These are phyloP conservation scores for Adineta ricciae DNA, from an alignment of 2,888 invertebrate genomes.

Conservation along the genomic window DNA sequence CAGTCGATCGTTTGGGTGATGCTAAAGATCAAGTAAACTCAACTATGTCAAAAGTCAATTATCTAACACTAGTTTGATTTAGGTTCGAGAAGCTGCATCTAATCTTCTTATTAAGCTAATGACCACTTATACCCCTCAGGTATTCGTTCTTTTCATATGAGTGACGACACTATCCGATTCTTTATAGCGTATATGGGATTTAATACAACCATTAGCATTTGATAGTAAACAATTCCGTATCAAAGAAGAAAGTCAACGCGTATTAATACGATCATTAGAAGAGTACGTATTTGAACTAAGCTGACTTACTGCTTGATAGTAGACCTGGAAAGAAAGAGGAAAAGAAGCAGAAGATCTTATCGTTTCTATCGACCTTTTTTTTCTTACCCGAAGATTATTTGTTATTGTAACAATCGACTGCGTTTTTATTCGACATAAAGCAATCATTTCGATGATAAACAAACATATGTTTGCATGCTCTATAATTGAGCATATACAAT, in stretches of 20 bases:
- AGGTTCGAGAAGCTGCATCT: constrained; percentile 62
- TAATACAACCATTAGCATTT: constrained; percentile 4
- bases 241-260: constrained; percentile 3
- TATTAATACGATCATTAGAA: not conserved
- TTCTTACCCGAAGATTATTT: not conserved
- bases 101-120: constrained; percentile 65
- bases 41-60: not conserved
- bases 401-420: not conserved
- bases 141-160: not conserved
- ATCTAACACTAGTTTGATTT: not conserved
- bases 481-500: not conserved
- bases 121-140: constrained; percentile 61
- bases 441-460: not conserved
- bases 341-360: not conserved
- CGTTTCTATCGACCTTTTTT: not conserved
- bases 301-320: not conserved
- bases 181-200: not conserved
- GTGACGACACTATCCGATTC: not conserved
- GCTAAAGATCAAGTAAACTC: constrained; percentile 48
- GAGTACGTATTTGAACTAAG: not conserved
- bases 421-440: not conserved
- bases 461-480: not conserved
- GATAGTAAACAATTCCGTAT: not conserved
- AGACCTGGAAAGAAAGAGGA: not conserved
- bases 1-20: constrained; percentile 50